phyloP scores from a whole-genome alignment of 2,113 vertebrate genomes.

The Chiloscyllium plagiosum region DNA sequence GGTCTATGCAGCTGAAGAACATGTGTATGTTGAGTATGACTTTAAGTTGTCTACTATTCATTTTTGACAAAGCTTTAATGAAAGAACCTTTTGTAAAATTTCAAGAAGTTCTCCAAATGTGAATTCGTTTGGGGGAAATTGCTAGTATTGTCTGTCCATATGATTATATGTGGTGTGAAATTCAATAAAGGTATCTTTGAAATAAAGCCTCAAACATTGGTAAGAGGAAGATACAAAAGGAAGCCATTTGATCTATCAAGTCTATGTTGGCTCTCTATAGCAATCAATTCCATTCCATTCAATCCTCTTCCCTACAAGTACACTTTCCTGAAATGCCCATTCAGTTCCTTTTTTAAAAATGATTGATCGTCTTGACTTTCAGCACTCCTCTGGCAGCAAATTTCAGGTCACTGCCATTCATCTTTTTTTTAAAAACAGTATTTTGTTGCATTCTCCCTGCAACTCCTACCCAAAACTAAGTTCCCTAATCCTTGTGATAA shows the following conservation, averaged over 20 bases:
- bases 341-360: no score
- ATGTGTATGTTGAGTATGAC: constrained; percentile 51
- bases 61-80: neutral
- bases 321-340: neutral
- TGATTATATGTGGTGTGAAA: neutral
- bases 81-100: neutral
- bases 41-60: neutral
- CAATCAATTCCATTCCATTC: neutral
- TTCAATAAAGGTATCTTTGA: neutral
- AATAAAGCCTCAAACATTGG: neutral
- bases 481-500: no score
- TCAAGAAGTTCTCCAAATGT: neutral
- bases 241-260: neutral
- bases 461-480: no score
- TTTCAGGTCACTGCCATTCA: no score
- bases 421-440: no score
- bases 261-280: no score
- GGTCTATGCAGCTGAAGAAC: constrained; percentile 50
- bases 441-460: no score
- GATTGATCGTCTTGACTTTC: no score
- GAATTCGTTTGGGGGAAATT: neutral
- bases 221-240: neutral
- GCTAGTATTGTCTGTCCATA: neutral
- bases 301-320: neutral
- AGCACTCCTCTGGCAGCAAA: no score